Base-by-base conservation (phyloP, 1,140 invertebrate species). In the Sinonovacula constricta region DNA sequence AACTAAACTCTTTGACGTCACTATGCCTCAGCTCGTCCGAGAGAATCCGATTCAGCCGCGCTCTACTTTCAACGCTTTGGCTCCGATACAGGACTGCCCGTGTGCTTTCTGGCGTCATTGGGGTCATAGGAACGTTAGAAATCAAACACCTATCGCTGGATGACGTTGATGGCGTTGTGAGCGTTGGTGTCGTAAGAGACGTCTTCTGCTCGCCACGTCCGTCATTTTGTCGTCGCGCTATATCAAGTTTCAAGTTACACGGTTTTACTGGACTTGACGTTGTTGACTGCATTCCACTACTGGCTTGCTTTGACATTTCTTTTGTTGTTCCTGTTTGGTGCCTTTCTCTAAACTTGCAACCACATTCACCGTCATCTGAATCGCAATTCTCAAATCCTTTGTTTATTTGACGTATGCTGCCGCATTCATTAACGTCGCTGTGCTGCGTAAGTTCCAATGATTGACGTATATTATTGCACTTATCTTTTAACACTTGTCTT, bases 61-160 rank as follows among this genome's bases (percentile, higher is more conserved):
- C 62, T 24, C 72, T 66, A 67, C 63, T 76, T 76, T 76, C 72
- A 22, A 76, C 49, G 31, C 72, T 76, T 49, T 76, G 72, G 30
- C 62, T 67, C 45, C 72, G 62, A 59, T 76, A 76, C 1, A 76
- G 36, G 31, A 76, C 67, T 2, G 49, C 63, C 26, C 72, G 49
- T 4, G 67, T 63, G 49, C 62, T 66, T 14, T 76, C 72, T 18
- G 72, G 62, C 3, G 62, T 56, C 30, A 56, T 39, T 7, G 71
- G 59, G 0, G 71, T 34, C 71, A 74, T 53, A 24, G 71, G 71
- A 22, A n/a, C n/a, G n/a, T n/a, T n/a, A n/a, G n/a, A n/a, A 18
- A 45, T 18, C 7, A 45, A 18, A 18, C 18, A 45, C 7, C 39
- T 7, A 18, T 45, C 39, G 39, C 39, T 45, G 39, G 39, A 45